Evolutionary conservation across 2,113 vertebrate species (phyloP), one percentile per base, ranked within the genome.

Genomic region (Perca fluviatilis): DNA sequence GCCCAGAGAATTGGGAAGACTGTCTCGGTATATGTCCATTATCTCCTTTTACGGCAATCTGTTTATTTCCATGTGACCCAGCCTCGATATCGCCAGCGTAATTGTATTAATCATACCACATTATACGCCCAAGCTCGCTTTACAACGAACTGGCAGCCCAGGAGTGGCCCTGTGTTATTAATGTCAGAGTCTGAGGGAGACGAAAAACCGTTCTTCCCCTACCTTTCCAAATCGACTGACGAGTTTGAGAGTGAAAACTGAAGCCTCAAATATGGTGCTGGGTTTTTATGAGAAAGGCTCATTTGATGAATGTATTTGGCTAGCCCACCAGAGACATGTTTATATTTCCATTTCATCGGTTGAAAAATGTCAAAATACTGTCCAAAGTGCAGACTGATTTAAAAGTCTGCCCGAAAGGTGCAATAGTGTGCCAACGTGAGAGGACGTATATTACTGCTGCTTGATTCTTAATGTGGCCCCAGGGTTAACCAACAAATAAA

Each of bases 71-170:
- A 46, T 64, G 61, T 73, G 58, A 61, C 46, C 66, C 5, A 14
- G 58, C 77, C 64, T 63, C 74, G 47, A 69, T 67, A 47, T 13
- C 27, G 49, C 62, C 1, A 23, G 60, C 6, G 77, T 82, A 85
- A 82, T 84, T 82, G 1, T 85, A 89, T 91, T 88, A 88, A 92
- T 79, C 80, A 74, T 70, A 33, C 58, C 72, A 73, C 74, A 88
- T 88, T 91, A 85, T 82, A 71, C 49, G 30, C 63, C 71, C 47
- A 1, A 65, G 74, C 65, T 84, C 12, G 53, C 65, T 63, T 27
- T 79, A 49, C 68, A 85, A 74, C 4, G 1, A 77, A 79, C 63
- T 51, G 77, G 64, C 51, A 58, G 84, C 62, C 60, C 84, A 70
- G 50, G 51, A 77, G 68, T 74, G 66, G 74, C 56, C 65, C 25